Evolutionary conservation across 2,797 vertebrate species (phyloP).

Genomic region (Chaetophractus vellerosus): DNA sequence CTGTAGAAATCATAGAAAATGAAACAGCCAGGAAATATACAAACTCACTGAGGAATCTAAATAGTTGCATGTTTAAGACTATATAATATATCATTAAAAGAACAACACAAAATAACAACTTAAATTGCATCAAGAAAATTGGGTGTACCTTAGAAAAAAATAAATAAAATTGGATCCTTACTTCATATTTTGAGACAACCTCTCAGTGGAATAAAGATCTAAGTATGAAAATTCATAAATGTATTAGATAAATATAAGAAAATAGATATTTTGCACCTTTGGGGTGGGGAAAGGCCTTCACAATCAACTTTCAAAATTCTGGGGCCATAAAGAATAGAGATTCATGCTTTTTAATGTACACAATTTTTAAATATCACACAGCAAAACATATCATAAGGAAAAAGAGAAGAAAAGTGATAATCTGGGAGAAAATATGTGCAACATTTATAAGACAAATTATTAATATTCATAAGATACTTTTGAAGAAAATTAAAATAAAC

Average conservation of each 20-base stretch:
- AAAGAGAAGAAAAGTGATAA: constrained; percentile 33
- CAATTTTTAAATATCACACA: constrained; percentile 7
- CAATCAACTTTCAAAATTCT: constrained; percentile 31
- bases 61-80: neutral
- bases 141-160: neutral
- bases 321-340: neutral
- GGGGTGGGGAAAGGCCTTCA: neutral
- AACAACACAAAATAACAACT: neutral
- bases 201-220: constrained; percentile 28
- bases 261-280: constrained; percentile 7
- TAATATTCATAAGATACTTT: neutral
- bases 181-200: neutral
- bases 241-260: constrained; percentile 30
- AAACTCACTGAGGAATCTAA: constrained; percentile 44
- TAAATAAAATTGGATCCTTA: neutral
- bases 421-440: neutral
- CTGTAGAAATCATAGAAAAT: neutral
- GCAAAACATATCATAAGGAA: constrained; percentile 13
- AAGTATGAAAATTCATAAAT: constrained; percentile 20
- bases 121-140: constrained; percentile 22
- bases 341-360: neutral
- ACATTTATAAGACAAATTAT: neutral
- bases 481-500: constrained; percentile 19
- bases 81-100: constrained; percentile 32
- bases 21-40: neutral